phyloP scores from a whole-genome alignment of 1,140 invertebrate species.

The Eumaeus atala region DNA sequence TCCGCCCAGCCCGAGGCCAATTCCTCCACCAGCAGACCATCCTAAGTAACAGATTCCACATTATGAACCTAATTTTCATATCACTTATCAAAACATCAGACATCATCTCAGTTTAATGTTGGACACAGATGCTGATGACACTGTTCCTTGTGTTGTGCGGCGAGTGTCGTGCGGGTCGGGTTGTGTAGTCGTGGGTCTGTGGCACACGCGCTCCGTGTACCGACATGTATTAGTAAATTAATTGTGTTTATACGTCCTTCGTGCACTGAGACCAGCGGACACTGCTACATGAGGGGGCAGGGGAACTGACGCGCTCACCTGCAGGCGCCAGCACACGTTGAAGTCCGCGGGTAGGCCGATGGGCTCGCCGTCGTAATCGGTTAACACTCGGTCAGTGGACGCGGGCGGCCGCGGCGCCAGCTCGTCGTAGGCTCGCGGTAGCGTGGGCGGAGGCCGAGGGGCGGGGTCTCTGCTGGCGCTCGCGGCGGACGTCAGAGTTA shows the following conservation, averaged over 20 bases:
- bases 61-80: no score
- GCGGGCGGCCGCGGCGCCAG: conserved; percentile 50
- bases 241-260: no score
- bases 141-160: background rate
- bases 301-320: no score
- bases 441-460: conserved; percentile 38
- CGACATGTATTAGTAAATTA: no score
- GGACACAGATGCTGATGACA: no score
- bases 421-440: conserved; percentile 52
- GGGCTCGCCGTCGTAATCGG: conserved; percentile 47
- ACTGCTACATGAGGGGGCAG: no score
- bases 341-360: conserved; percentile 60
- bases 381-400: conserved; percentile 37
- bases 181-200: conserved; percentile 1
- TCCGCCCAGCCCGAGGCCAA: no score
- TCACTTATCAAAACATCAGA: no score
- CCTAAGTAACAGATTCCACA: no score
- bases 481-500: conserved; percentile 26
- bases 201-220: conserved; percentile 11
- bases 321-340: conserved; percentile 47
- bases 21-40: no score
- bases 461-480: conserved; percentile 25
- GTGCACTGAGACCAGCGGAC: no score
- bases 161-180: background rate
- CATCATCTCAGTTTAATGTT: no score